These are phyloP conservation scores for Amphiprion percula DNA, from an alignment of 2,113 vertebrate species.

Conservation along the genomic window DNA sequence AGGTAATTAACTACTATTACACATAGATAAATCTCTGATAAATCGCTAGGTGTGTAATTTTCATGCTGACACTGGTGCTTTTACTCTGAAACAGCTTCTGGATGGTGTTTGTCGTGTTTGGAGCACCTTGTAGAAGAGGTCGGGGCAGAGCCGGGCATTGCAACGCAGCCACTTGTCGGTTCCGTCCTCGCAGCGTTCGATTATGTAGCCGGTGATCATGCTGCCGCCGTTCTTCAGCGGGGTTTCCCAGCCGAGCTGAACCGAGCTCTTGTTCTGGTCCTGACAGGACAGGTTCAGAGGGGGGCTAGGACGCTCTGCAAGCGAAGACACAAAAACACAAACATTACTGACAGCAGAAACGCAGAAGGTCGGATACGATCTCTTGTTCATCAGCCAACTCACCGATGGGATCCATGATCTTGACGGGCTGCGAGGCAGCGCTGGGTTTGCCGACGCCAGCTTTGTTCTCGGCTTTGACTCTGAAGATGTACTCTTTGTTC, in stretches of 20 bases:
- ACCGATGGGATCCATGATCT: constrained; percentile 97
- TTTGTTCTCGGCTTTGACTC: constrained; percentile 95
- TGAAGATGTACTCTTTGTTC: constrained; percentile 98
- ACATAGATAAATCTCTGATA: too few species aligned
- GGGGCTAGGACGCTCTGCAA: constrained; percentile 93
- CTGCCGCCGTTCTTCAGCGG: constrained; percentile 93
- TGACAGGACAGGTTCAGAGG: constrained; percentile 90
- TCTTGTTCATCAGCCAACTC: constrained; percentile 48
- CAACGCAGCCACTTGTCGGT: constrained; percentile 95
- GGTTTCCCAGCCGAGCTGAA: constrained; percentile 95
- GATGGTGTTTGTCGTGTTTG: too few species aligned
- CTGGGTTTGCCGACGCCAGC: constrained; percentile 96
- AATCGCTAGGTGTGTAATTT: too few species aligned
- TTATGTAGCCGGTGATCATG: constrained; percentile 93
- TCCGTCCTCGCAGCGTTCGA: constrained; percentile 92
- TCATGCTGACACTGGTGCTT: too few species aligned
- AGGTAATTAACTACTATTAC: not conserved
- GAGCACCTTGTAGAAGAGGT: constrained; percentile 91
- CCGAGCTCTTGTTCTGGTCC: constrained; percentile 93
- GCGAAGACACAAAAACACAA: not conserved
- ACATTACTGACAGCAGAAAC: too few species aligned
- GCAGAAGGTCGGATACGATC: too few species aligned
- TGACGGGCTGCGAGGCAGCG: constrained; percentile 90
- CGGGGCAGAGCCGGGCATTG: constrained; percentile 90
- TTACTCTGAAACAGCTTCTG: too few species aligned